Conservation (phyloP, 2,888 invertebrate genomes). For the Steromphala cineraria region DNA sequence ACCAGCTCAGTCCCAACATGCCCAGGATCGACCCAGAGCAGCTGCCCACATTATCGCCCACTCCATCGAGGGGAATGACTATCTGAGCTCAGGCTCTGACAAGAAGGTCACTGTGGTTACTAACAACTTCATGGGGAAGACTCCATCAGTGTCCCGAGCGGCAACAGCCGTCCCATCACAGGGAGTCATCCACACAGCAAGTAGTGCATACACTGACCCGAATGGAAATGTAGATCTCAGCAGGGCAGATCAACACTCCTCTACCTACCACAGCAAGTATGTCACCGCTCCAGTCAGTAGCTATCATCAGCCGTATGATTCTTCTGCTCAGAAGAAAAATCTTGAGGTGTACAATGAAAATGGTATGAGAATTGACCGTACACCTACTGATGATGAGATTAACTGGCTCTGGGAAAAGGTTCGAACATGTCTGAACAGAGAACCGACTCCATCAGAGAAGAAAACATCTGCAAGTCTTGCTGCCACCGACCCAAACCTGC, state of each 20-base stretch:
- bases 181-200: not conserved
- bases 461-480: slow-evolving; percentile 4
- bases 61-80: slow-evolving; percentile 18
- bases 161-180: not conserved
- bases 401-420: slow-evolving; percentile 73
- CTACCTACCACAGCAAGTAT: not conserved
- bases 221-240: not conserved
- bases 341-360: slow-evolving; percentile 60
- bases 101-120: slow-evolving; percentile 53
- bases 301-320: not conserved
- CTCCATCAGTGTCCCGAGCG: slow-evolving; percentile 41
- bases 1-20: slow-evolving; percentile 38
- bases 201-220: not conserved
- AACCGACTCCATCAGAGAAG: slow-evolving; percentile 21
- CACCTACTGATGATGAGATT: slow-evolving; percentile 75
- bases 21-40: slow-evolving; percentile 60
- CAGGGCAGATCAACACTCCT: not conserved
- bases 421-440: slow-evolving; percentile 62
- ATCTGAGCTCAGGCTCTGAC: slow-evolving; percentile 17
- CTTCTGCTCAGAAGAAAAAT: not conserved
- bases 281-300: not conserved
- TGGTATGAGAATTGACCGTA: slow-evolving; percentile 68
- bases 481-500: slow-evolving; percentile 15
- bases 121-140: slow-evolving; percentile 60
- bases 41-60: slow-evolving; percentile 67